Evolutionary conservation across 2,888 invertebrate genomes (phyloP), one percentile per base, ranked within the genome.

Genomic region (Allygus modestus): DNA sequence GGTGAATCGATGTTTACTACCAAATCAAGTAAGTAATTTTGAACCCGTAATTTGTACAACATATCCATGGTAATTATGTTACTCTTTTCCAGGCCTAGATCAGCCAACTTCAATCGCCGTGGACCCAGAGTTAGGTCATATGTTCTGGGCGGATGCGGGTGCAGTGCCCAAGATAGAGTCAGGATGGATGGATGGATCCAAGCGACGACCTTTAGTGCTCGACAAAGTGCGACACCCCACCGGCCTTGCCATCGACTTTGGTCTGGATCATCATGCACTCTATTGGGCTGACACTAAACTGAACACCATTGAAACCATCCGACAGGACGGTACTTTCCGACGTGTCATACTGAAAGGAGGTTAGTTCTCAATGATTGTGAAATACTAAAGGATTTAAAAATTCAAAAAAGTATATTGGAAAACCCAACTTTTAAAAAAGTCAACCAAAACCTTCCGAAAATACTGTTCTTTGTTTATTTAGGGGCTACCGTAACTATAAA

Each of bases 271-370:
- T 85, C 96, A 98, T 89, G 93, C 96, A 0, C 92, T 99, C 20
- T 99, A 97, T 91, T 99, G 99, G 99, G 97, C 96, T 0, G 99
- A 99, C 89, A 95, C 96, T 0, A 99, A 99, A 90, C 91, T 97
- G 51, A 97, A 97, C 88, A 95, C 94, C 0, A 97, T 99, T 81
- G 98, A 98, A 90, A 95, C 94, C 82, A 95, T 97, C 92, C 93
- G 94, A 79, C 94, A 93, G 73, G 97, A 98, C 90, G 98, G 98
- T 0, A 92, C 94, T 0, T 94, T 94, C 84, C 91, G 98, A 28
- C 94, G 94, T 88, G 92, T 94, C 0, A 92, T 97, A 5, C 89
- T 96, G 2, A 93, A 93, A 89, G 96, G 97, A n/a, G 89, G 89
- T 89, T 81, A 85, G 86, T 69, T 86, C 15, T 51, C 7, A 17